A percentile compares a stretch with the other conserved stretches of the same genome.
phyloP scores from a whole-genome alignment of 2,888 invertebrate species.

The Patella ulyssiponensis region DNA sequence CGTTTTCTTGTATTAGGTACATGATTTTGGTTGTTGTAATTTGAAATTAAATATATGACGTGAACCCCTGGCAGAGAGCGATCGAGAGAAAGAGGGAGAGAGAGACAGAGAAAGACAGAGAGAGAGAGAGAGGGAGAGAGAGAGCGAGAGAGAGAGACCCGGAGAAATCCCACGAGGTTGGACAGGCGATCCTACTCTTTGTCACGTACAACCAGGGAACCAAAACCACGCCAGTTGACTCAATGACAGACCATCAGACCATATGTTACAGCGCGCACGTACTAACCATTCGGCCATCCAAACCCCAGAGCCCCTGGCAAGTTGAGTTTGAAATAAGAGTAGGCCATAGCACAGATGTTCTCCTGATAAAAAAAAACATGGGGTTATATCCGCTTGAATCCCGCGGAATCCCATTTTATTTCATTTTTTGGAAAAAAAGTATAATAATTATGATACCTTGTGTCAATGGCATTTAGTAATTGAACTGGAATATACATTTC shows the following conservation, averaged over 20 bases:
- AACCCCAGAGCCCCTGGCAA: no score
- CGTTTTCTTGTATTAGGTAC: not conserved
- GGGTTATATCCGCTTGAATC: not conserved
- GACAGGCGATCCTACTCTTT: not conserved
- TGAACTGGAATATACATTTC: no score
- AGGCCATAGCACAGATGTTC: not conserved
- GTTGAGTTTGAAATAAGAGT: no score
- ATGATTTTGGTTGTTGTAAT: not conserved
- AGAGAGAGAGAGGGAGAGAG: slow-evolving; percentile 6
- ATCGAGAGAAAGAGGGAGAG: slow-evolving; percentile 9
- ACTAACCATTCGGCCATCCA: no score
- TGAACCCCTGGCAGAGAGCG: not conserved
- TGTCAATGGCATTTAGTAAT: no score
- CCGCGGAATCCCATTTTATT: no score
- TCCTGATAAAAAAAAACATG: not conserved
- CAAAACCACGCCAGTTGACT: no score
- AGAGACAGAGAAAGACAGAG: slow-evolving; percentile 11
- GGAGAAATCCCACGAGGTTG: not conserved
- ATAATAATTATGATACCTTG: no score
- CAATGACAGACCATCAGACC: no score
- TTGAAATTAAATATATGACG: not conserved
- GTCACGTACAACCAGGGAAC: no score
- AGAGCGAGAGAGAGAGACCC: slow-evolving; percentile 4
- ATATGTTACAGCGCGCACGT: no score
- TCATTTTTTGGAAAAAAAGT: no score